These are phyloP conservation scores for Plusia festucae DNA, from an alignment of 2,888 invertebrate genomes.

Conservation along the genomic window DNA sequence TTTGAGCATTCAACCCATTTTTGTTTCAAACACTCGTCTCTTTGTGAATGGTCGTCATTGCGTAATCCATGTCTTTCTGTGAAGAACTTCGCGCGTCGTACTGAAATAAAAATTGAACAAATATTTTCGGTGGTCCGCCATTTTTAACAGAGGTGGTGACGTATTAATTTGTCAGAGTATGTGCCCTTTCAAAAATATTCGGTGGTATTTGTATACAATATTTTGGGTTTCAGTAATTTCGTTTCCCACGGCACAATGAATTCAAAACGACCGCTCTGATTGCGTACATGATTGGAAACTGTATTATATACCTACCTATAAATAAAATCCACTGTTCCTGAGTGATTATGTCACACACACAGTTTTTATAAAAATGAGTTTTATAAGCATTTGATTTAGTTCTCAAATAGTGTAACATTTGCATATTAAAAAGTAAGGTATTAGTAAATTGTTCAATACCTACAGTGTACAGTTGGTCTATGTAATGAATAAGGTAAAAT, in stretches of 20 bases:
- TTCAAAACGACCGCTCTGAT: slow-evolving; percentile 1
- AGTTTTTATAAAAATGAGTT: background rate
- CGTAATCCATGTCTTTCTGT: slow-evolving; percentile 28
- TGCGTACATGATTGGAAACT: background rate
- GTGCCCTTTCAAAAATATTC: background rate
- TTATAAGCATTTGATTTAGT: background rate
- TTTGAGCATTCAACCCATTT: slow-evolving; percentile 44
- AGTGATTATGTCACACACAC: background rate
- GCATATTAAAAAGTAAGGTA: background rate
- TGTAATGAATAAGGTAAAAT: background rate
- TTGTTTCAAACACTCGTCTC: slow-evolving; percentile 36
- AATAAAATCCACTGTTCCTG: background rate
- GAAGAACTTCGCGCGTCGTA: background rate
- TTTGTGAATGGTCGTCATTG: slow-evolving; percentile 33
- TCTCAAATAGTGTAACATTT: background rate
- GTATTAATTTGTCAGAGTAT: slow-evolving; percentile 13
- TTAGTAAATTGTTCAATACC: background rate
- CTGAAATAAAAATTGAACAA: slow-evolving; percentile 36
- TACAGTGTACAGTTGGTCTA: background rate
- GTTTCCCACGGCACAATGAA: background rate
- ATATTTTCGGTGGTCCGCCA: slow-evolving; percentile 26
- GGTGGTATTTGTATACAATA: background rate
- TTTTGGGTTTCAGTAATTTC: background rate
- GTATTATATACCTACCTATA: background rate
- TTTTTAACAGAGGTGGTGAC: slow-evolving; percentile 30